Percentiles rank a stretch among this genome's conserved stretches.
phyloP scores from a whole-genome alignment of 2,113 vertebrate species.

The Lamprologus sp. region DNA sequence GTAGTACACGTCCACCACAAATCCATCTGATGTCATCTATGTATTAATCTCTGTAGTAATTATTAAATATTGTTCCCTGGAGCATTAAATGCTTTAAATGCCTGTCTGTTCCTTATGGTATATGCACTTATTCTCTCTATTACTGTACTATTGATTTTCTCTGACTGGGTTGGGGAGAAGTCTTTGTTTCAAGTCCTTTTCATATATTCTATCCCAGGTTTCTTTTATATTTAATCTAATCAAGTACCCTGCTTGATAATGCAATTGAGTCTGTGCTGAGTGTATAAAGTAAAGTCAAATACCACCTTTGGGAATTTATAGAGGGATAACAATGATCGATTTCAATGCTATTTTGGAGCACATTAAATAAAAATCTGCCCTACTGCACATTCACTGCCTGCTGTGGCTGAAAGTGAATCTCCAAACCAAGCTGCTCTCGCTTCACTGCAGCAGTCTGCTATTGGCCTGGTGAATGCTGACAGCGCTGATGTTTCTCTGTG shows the following conservation, averaged over 20 bases:
- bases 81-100: neutral
- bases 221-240: neutral
- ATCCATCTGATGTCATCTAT: neutral
- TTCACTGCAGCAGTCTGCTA: constrained; percentile 63
- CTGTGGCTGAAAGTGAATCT: constrained; percentile 18
- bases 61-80: neutral
- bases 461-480: constrained; percentile 67
- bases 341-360: neutral
- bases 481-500: constrained; percentile 22
- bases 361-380: neutral
- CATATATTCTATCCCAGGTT: neutral
- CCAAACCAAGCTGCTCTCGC: constrained; percentile 36
- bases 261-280: neutral
- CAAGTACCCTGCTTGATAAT: neutral
- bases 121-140: neutral
- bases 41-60: neutral
- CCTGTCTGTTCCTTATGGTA: neutral
- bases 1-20: neutral
- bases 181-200: neutral
- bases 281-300: neutral
- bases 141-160: neutral
- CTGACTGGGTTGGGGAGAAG: neutral
- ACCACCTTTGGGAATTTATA: neutral
- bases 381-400: neutral
- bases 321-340: neutral